Evolutionary conservation across 2,888 invertebrate species (phyloP).

Genomic region (Saturnia pavonia): DNA sequence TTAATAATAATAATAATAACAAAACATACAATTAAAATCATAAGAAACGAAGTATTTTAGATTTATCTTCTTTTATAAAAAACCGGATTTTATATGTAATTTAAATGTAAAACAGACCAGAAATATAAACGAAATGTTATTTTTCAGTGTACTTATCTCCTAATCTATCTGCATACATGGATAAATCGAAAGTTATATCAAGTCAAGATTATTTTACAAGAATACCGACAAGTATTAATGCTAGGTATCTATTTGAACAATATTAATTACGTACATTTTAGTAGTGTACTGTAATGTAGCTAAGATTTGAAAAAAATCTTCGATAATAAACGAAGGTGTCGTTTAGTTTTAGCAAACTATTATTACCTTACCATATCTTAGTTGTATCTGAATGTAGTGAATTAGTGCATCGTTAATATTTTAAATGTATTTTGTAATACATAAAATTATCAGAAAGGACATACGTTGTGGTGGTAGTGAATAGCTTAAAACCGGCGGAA

Average conservation of each 20-base stretch:
- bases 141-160: slow-evolving; percentile 30
- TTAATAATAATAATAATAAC: neutral
- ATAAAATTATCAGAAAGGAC: too few species aligned
- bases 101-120: neutral
- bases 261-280: neutral
- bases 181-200: slow-evolving; percentile 20
- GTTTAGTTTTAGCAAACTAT: too few species aligned
- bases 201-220: slow-evolving; percentile 19
- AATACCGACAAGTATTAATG: neutral
- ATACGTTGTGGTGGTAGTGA: too few species aligned
- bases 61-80: neutral
- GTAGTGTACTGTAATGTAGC: neutral
- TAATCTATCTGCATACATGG: slow-evolving; percentile 24
- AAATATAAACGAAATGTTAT: neutral
- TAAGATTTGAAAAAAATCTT: too few species aligned
- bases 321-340: too few species aligned
- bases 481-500: too few species aligned
- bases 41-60: neutral
- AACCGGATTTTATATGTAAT: neutral
- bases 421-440: too few species aligned
- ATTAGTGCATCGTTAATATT: too few species aligned
- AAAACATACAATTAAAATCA: neutral
- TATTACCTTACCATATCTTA: too few species aligned
- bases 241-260: neutral
- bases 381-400: too few species aligned